Evolutionary conservation across 2,888 invertebrate species (phyloP).

Genomic region (Lucinisca nassula): DNA sequence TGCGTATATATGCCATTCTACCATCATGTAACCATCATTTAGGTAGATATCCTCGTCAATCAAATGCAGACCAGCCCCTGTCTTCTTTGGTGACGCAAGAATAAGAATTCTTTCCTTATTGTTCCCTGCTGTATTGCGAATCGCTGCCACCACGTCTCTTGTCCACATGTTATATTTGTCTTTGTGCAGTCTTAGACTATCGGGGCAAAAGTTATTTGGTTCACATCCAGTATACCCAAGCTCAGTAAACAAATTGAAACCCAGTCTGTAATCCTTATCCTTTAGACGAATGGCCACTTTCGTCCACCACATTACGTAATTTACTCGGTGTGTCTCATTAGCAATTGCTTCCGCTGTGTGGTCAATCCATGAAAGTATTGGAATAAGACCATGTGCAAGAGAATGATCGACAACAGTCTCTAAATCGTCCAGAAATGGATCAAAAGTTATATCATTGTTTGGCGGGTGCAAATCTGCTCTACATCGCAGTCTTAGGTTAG

Average conservation of each 20-base stretch:
- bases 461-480: background rate
- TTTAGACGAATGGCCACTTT: background rate
- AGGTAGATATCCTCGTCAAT: background rate
- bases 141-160: background rate
- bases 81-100: background rate
- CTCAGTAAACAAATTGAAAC: background rate
- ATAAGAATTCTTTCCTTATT: background rate
- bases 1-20: background rate
- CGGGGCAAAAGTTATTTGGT: background rate
- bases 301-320: background rate
- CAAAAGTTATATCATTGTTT: background rate
- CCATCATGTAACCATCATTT: background rate
- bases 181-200: background rate
- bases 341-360: background rate
- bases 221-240: background rate
- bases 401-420: background rate
- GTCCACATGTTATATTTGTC: background rate
- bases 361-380: background rate
- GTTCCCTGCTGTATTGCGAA: background rate
- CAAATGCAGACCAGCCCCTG: background rate
- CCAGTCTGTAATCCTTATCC: background rate
- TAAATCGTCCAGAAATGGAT: background rate
- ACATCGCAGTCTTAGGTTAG: background rate
- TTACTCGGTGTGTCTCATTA: background rate
- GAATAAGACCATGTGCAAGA: background rate